Conservation (phyloP, 92 coral and sea anemone species). For the Micromussa lordhowensis region DNA sequence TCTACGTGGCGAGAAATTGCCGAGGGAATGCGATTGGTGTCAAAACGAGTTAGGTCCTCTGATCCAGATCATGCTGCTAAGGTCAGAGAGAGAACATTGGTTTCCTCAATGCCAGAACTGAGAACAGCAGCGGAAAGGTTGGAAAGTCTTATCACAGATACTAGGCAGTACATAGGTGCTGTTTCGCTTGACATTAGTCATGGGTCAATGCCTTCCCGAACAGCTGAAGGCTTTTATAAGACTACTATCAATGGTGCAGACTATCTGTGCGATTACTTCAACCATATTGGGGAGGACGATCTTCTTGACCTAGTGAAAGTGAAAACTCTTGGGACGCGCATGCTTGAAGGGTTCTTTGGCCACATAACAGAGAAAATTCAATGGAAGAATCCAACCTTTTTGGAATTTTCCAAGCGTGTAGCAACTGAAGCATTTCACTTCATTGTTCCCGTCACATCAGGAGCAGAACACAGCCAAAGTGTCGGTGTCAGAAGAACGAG, state of each 20-base stretch:
- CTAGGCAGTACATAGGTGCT: conserved; percentile 29
- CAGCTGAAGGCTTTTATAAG: conserved; percentile 46
- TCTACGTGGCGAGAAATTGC: conserved; percentile 55
- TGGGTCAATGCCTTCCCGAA: conserved; percentile 39
- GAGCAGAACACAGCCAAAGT: no score
- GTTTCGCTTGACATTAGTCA: conserved; percentile 27
- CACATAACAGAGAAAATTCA: conserved; percentile 30
- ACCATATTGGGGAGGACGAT: conserved; percentile 56
- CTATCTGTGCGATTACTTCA: conserved; percentile 30
- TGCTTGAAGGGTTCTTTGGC: no score
- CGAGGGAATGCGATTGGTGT: conserved; percentile 62
- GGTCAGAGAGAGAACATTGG: conserved; percentile 38
- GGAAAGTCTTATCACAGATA: conserved; percentile 24
- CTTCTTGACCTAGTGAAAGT: conserved; percentile 41
- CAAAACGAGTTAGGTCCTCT: conserved; percentile 56
- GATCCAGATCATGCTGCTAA: conserved; percentile 50
- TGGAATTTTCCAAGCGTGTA: conserved; percentile 42
- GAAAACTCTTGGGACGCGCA: no score
- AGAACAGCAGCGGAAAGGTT: conserved; percentile 36
- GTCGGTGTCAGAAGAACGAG: no score
- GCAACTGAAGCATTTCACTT: background rate
- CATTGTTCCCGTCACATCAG: background rate
- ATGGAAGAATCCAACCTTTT: conserved; percentile 34
- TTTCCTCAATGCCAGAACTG: conserved; percentile 29
- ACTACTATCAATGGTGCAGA: conserved; percentile 40